phyloP scores from a whole-genome alignment of 2,113 vertebrate genomes.

The Thamnophis sirtalis region DNA sequence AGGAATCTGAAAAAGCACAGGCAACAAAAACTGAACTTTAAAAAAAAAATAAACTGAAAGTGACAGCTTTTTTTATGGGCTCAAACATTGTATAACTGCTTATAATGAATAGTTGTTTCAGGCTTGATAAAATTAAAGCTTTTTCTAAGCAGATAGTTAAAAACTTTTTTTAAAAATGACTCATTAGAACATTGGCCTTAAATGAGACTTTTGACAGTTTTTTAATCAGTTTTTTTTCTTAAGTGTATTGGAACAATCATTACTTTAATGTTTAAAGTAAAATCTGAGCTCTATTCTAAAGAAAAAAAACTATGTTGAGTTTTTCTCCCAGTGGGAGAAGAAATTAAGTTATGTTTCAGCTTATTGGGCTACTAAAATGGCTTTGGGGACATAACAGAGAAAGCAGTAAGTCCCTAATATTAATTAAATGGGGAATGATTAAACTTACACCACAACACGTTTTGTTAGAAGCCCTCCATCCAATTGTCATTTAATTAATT shows the following conservation, averaged over 20 bases:
- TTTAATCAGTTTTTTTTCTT: not conserved
- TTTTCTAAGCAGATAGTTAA: not conserved
- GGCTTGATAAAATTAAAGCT: not conserved
- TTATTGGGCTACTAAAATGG: not conserved
- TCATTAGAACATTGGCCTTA: not conserved
- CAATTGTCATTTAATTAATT: constrained; percentile 5
- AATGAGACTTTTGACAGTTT: not conserved
- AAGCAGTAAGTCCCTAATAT: not conserved
- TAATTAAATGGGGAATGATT: not conserved
- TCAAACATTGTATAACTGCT: not conserved
- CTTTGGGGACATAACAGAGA: not conserved
- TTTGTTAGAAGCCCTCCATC: not conserved
- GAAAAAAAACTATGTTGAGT: not conserved
- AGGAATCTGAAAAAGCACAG: constrained; percentile 35
- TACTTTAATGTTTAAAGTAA: not conserved
- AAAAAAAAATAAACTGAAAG: constrained; percentile 5
- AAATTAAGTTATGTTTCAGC: not conserved
- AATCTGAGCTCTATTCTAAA: not conserved
- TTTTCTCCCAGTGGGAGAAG: not conserved
- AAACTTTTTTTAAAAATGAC: not conserved
- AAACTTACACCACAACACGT: not conserved
- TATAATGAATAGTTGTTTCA: not conserved
- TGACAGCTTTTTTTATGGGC: not conserved
- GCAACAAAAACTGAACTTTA: not conserved
- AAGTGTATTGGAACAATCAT: not conserved